A percentile compares a stretch with the other conserved stretches of the same genome.
Conservation (phyloP, 2,797 vertebrate genomes). For the Enteromius anoplus region DNA sequence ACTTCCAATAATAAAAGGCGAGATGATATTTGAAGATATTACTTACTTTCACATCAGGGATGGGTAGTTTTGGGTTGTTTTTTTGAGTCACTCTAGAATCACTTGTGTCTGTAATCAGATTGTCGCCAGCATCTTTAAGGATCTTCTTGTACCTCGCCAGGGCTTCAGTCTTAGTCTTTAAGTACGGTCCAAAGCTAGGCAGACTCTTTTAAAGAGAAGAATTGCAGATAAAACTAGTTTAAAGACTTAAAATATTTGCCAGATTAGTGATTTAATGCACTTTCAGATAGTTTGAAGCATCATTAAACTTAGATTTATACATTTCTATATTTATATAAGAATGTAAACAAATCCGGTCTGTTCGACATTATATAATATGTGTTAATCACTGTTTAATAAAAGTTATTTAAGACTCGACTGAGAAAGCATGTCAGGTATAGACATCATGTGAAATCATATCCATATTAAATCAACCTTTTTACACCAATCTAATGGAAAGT, state of each 20-base stretch:
- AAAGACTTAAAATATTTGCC: not conserved
- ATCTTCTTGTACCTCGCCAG: constrained; percentile 76
- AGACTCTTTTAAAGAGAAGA: constrained; percentile 41
- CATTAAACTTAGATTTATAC: not conserved
- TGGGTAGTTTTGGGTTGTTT: constrained; percentile 71
- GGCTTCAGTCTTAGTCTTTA: constrained; percentile 76
- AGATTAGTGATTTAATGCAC: constrained; percentile 1
- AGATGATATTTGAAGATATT: not conserved
- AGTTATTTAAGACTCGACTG: not conserved
- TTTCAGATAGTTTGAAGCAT: constrained; percentile 18
- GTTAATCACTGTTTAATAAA: constrained; percentile 18
- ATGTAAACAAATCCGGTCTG: not conserved
- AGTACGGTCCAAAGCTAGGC: constrained; percentile 82
- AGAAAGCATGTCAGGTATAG: not conserved
- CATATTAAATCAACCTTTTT: constrained; percentile 32
- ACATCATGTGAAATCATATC: constrained; percentile 17
- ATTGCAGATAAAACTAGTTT: not conserved
- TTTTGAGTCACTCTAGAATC: constrained; percentile 55
- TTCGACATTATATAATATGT: not conserved
- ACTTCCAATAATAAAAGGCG: not conserved
- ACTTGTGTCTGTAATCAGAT: constrained; percentile 31
- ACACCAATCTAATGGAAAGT: constrained; percentile 20
- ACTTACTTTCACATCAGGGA: constrained; percentile 79
- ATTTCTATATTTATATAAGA: not conserved
- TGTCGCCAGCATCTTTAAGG: constrained; percentile 59